phyloP scores from a whole-genome alignment of 2,888 invertebrate genomes.

The Papilio gigon region DNA sequence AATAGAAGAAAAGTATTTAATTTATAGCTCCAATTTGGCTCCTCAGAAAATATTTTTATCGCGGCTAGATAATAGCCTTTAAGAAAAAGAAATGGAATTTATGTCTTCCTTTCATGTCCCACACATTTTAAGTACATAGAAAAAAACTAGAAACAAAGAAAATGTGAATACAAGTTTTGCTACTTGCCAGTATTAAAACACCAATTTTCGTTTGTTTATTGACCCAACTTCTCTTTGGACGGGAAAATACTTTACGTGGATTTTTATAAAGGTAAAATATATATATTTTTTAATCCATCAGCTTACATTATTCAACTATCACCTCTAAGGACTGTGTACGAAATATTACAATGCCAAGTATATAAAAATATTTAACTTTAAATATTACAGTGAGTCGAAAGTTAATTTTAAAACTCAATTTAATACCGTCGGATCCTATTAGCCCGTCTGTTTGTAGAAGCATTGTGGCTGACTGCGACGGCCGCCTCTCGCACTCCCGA shows the following conservation, averaged over 20 bases:
- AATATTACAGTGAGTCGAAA: constrained; percentile 46
- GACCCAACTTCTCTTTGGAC: too few relatives aligned
- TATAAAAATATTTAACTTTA: constrained; percentile 43
- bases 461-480: constrained; percentile 47
- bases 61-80: constrained; percentile 13
- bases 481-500: constrained; percentile 11
- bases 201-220: neutral
- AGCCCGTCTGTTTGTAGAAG: constrained; percentile 57
- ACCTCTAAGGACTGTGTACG: too few relatives aligned
- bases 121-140: constrained; percentile 5
- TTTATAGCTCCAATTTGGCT: constrained; percentile 20
- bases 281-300: neutral
- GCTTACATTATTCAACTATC: neutral
- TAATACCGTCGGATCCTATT: constrained; percentile 57
- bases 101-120: constrained; percentile 12
- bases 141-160: neutral
- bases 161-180: neutral
- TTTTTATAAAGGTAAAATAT: neutral
- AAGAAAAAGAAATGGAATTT: constrained; percentile 19
- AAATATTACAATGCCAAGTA: neutral
- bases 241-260: neutral
- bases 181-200: neutral
- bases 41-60: constrained; percentile 17
- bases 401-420: constrained; percentile 59
- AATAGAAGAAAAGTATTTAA: constrained; percentile 24